phyloP scores from a whole-genome alignment of 2,797 vertebrate species.

The Smutsia temminckii region DNA sequence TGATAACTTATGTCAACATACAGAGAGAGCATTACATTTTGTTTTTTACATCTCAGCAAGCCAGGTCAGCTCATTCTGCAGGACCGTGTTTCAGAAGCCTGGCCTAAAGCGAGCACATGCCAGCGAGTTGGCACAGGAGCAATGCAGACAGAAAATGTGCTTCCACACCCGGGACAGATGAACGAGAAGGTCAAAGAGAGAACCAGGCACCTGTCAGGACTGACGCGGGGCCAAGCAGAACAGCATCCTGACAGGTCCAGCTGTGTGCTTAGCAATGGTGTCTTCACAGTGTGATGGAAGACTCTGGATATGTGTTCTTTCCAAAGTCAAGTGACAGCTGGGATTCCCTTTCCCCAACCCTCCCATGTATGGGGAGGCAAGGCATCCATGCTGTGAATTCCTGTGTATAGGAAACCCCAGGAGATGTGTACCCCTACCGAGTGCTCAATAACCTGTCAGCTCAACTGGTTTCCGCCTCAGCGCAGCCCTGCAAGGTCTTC shows the following conservation, averaged over 20 bases:
- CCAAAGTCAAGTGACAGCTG: neutral
- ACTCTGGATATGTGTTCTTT: neutral
- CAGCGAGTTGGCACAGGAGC: neutral
- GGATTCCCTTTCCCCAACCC: neutral
- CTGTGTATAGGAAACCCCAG: neutral
- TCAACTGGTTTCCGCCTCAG: neutral
- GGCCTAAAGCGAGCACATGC: neutral
- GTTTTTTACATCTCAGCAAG: neutral
- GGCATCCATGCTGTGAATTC: neutral
- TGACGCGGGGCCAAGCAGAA: neutral
- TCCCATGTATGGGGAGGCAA: neutral
- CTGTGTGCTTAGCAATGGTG: fast-evolving
- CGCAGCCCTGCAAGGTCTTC: neutral
- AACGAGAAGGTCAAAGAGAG: too few relatives aligned
- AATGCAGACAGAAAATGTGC: fast-evolving
- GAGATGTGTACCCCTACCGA: neutral
- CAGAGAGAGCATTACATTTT: fast-evolving
- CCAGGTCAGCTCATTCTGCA: neutral
- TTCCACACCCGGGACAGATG: fast-evolving
- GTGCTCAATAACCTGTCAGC: neutral
- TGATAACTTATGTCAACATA: neutral
- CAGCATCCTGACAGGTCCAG: neutral
- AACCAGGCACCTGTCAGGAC: fast-evolving
- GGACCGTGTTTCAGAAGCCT: too few relatives aligned
- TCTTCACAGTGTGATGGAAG: fast-evolving